Evolutionary conservation across 1,140 invertebrate species (phyloP), one percentile per base, ranked within the genome.

Genomic region (Diprion similis): DNA sequence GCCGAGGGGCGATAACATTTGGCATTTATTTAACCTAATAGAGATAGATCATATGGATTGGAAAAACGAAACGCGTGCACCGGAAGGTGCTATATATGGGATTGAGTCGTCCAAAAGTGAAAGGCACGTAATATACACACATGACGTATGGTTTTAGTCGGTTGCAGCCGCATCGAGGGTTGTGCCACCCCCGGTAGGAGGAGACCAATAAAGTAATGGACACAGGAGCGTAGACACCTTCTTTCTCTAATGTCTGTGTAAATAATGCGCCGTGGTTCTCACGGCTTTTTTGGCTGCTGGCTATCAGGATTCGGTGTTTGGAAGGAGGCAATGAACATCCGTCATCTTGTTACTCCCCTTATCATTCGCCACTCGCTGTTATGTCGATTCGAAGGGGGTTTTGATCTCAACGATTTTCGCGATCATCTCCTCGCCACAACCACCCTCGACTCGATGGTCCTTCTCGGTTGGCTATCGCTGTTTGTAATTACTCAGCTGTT

Each of bases 401-500:
- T 37, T 37, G 1, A 37, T 37, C 24, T 6, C 24, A 6, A 37
- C 24, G 24, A 37, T 37, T 37, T 37, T 37, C 2, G 24, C 24
- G 24, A 37, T 37, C 24, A 37, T 37, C 24, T 37, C 24, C 24
- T 37, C n/a, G 3, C 51, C 51, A 11, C 8, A 18, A 11, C 10
- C 10, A 37, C 45, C 67, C 67, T n/a, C 3, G 15, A 1, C 59
- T 18, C 8, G 18, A 18, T 7, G 15, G 59, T 65, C 59, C n/a
- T 71, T 73, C 66, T 10, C 66, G 59, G 77, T 78, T 78, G 73
- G 48, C 70, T 71, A 72, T 66, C 75, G 69, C 75, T 77, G 73
- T 77, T 79, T 78, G 73, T 79, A 79, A 79, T 79, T 79, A 79
- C 75, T 78, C 77, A 71, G 75, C 74, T 72, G 75, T 78, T 79